phyloP scores from a whole-genome alignment of 2,113 vertebrate genomes.

The Forbesichthys agassizii region DNA sequence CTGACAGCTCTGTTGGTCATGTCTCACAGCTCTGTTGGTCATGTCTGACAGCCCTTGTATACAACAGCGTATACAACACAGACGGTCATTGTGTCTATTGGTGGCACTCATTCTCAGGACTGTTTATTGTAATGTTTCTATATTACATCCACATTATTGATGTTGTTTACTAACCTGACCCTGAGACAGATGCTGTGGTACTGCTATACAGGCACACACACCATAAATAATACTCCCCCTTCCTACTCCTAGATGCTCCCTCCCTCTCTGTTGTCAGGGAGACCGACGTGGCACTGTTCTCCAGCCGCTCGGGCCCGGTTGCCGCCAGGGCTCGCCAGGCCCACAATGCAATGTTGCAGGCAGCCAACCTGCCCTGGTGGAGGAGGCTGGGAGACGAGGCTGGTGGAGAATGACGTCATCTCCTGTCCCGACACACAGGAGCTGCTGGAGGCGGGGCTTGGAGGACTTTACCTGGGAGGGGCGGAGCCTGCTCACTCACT shows the following conservation, averaged over 20 bases:
- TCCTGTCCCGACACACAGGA: slow-evolving; percentile 48
- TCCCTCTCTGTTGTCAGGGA: slow-evolving; percentile 72
- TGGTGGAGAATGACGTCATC: slow-evolving; percentile 74
- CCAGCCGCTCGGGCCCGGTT: slow-evolving; percentile 82
- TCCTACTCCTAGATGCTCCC: slow-evolving; percentile 79
- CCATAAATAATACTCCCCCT: neutral
- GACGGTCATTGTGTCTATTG: too few species aligned
- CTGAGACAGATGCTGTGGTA: too few species aligned
- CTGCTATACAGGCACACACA: neutral
- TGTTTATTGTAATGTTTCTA: too few species aligned
- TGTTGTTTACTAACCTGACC: too few species aligned
- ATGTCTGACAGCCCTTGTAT: too few species aligned
- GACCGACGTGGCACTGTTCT: slow-evolving; percentile 77
- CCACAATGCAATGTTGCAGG: slow-evolving; percentile 82
- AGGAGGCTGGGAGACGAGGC: slow-evolving; percentile 85
- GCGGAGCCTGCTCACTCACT: slow-evolving; percentile 52
- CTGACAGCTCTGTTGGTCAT: too few species aligned
- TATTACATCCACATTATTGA: too few species aligned
- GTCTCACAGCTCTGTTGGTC: too few species aligned
- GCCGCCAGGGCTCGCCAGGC: slow-evolving; percentile 82
- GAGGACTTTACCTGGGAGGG: slow-evolving; percentile 78
- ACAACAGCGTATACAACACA: too few species aligned
- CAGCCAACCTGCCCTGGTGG: slow-evolving; percentile 86
- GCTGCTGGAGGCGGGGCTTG: slow-evolving; percentile 78
- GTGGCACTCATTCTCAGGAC: too few species aligned